Evolutionary conservation across 2,113 vertebrate species (phyloP), one percentile per base, ranked within the genome.

Genomic region (Sclerurus mexicanus): DNA sequence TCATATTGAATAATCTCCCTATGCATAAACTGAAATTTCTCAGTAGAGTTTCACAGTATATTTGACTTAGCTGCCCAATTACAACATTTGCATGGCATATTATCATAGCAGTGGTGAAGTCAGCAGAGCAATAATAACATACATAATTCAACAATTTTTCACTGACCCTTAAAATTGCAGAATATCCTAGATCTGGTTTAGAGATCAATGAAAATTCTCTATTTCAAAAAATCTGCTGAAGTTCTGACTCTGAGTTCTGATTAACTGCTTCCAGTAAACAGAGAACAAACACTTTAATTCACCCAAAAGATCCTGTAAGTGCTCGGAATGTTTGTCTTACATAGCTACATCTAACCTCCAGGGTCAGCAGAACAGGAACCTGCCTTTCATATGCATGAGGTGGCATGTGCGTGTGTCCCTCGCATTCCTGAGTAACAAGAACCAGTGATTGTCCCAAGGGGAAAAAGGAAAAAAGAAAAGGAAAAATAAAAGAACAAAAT

Each of bases 351-450:
- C 47, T 93, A 93, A 96, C 85, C 75, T 90, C 62, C 76, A 87
- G 62, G 95, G 89, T 78, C 83, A 93, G 68, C 28, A 24, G 84
- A 92, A 85, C 52, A 78, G 67, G 68, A 88, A 63, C 82, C 89
- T 42, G 53, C 59, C 46, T 89, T 97, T 97, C 79, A 94, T 97
- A 97, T 94, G 75, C 94, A 94, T 76, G 81, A 97, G 22, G 49
- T 37, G 25, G 78, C 68, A 83, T 44, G 68, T 96, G 94, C 66
- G 6, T 76, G 11, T 89, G 83, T 95, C 94, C 95, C 77, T 96
- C 18, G 12, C 93, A 97, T 97, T 98, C 96, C 95, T 97, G n/a
- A 81, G 87, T 96, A 98, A 98, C 87, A 92, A 75, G 84, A 96
- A 97, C 87, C 97, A 98, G 94, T 64, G 81, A 79, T 40, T 95